Base-by-base conservation (phyloP, 2,888 invertebrate genomes). In the Pheosia tremula region DNA sequence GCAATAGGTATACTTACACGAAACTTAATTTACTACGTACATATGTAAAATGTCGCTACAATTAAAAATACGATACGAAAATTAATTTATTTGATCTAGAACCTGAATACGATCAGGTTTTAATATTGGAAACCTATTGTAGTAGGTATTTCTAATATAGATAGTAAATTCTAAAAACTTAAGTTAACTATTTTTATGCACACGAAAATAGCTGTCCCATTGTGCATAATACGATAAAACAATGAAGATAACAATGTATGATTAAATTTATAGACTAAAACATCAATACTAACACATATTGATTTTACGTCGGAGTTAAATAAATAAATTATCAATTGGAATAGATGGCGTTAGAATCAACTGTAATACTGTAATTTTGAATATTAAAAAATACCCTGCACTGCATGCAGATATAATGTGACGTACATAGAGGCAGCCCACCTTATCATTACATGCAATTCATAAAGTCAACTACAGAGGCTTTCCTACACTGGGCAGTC, bases 81-180 rank as follows among this genome's bases (percentile, higher is more conserved):
- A 83, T 73, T 81, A 83, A 85, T 84, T 84, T 85, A 89, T 91
- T 91, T 91, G 91, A 91, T 91, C 91, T 90, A 88, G 80, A 82
- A 80, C 76, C 80, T 81, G 39, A 13, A 39, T 79, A 81, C 64
- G 73, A 71, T 71, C 61, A 63, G 72, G 79, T 78, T 71, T 66
- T 61, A 62, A 63, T 63, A 61, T 58, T 60, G 45, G 55, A 63
- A 74, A 76, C 68, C 66, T 63, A 65, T 69, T 72, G 72, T 58
- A 63, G 63, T 68, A 68, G 52, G 47, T 60, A 58, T 64, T 71
- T 60, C 60, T 65, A 50, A 63, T 59, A 45, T 49, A 65, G 24
- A 63, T 66, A 68, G 62, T 64, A 64, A 62, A 62, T 58, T 77
- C 47, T 58, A 67, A 66, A 67, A 56, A 70, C 41, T 39, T 57